These are phyloP conservation scores for Caenorhabditis remanei DNA, from an alignment of 1,140 invertebrate species.

Conservation along the genomic window DNA sequence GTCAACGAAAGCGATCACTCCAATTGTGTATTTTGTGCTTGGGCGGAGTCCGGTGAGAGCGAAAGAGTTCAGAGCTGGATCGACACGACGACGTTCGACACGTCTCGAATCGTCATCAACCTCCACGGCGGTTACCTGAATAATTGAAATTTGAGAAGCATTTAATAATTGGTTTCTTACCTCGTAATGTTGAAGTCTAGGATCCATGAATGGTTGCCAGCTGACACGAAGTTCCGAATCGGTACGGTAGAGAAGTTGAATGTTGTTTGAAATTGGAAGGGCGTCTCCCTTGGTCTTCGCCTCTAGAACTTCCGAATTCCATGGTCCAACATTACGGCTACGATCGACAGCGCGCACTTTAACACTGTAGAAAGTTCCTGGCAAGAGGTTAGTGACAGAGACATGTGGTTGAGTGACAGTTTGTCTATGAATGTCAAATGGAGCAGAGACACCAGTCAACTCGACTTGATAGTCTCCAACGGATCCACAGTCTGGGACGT, in stretches of 20 bases:
- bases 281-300: constrained; percentile 75
- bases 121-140: constrained; percentile 66
- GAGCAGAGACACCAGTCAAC: constrained; percentile 70
- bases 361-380: constrained; percentile 75
- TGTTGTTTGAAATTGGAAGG: constrained; percentile 68
- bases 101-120: constrained; percentile 61
- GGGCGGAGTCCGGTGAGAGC: constrained; percentile 72
- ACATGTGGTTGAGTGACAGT: constrained; percentile 77
- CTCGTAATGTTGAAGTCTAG: constrained; percentile 76
- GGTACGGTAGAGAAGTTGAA: constrained; percentile 71
- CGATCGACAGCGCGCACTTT: constrained; percentile 75
- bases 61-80: constrained; percentile 66
- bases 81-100: constrained; percentile 72
- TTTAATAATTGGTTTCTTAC: constrained; percentile 59
- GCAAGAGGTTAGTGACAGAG: constrained; percentile 76
- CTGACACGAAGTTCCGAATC: constrained; percentile 71
- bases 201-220: constrained; percentile 73
- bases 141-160: not conserved
- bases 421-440: constrained; percentile 77
- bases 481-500: constrained; percentile 74
- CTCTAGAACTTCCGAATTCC: constrained; percentile 72
- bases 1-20: constrained; percentile 77
- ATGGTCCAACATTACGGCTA: constrained; percentile 71
- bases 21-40: constrained; percentile 70
- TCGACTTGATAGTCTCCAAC: constrained; percentile 78